Percentiles rank a stretch among this genome's conserved stretches.
These are phyloP conservation scores for Trochalopteron elliotii DNA, from an alignment of 2,113 vertebrate genomes.

Conservation along the genomic window DNA sequence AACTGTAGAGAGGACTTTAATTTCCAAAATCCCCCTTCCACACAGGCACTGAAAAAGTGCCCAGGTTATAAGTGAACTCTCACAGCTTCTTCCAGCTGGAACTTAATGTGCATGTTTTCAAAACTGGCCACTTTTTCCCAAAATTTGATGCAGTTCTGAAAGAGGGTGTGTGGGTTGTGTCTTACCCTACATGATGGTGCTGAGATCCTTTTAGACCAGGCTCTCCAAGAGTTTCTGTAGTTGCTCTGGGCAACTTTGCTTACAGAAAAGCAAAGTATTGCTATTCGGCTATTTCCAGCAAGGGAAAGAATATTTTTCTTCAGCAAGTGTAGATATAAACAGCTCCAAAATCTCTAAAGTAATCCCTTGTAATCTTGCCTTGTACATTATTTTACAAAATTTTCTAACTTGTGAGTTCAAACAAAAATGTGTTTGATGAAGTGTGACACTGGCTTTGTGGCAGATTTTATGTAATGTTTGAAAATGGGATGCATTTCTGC, in stretches of 20 bases:
- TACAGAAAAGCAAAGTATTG: neutral
- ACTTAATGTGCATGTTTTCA: neutral
- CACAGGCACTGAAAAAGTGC: neutral
- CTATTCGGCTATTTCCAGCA: neutral
- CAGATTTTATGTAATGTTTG: neutral
- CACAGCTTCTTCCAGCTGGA: neutral
- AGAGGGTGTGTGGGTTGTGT: fast-evolving
- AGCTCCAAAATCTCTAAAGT: neutral
- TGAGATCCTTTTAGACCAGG: neutral
- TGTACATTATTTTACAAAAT: neutral
- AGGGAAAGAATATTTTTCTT: neutral
- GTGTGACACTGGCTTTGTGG: neutral
- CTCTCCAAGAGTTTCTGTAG: neutral
- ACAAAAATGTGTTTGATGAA: neutral
- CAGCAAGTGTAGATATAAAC: neutral
- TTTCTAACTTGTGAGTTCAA: neutral
- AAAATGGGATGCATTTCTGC: neutral
- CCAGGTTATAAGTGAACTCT: neutral
- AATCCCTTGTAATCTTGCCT: neutral
- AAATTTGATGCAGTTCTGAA: neutral
- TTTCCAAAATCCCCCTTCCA: neutral
- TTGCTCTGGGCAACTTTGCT: neutral
- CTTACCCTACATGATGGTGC: neutral
- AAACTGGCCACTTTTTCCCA: neutral
- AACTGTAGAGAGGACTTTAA: neutral